phyloP scores from a whole-genome alignment of 2,113 vertebrate species.

The Cavia aperea region DNA sequence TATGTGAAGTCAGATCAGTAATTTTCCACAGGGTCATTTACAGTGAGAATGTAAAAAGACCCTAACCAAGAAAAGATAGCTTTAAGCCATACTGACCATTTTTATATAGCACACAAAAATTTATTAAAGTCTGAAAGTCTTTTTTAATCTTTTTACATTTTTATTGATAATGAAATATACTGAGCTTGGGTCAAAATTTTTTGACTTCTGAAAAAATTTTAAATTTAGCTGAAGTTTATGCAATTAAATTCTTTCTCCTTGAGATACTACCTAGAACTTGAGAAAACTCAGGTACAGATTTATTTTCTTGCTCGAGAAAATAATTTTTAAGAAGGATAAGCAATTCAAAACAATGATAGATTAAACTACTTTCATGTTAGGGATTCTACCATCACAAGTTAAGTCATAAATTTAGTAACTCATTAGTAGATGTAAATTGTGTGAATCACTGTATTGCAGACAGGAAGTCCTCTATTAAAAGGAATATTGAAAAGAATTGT shows the following conservation, averaged over 20 bases:
- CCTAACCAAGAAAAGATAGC: background rate
- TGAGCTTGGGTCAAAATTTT: background rate
- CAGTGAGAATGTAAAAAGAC: background rate
- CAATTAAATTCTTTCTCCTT: background rate
- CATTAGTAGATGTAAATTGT: background rate
- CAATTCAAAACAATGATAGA: background rate
- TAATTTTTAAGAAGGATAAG: background rate
- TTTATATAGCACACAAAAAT: background rate
- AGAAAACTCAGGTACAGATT: background rate
- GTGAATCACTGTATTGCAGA: background rate
- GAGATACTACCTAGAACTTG: background rate
- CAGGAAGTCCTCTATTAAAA: background rate
- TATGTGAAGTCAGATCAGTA: background rate
- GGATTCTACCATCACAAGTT: background rate
- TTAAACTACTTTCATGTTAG: conserved; percentile 1
- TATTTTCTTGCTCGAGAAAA: conserved; percentile 25
- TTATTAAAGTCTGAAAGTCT: background rate
- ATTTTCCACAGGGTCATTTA: background rate
- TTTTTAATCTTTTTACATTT: background rate
- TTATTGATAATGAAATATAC: background rate
- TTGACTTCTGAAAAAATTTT: background rate
- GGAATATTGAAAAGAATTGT: background rate
- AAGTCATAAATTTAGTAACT: background rate
- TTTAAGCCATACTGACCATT: background rate
- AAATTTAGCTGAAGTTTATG: background rate